These are phyloP conservation scores for Drosophila littoralis DNA, from an alignment of 1,140 invertebrate genomes.

Conservation along the genomic window DNA sequence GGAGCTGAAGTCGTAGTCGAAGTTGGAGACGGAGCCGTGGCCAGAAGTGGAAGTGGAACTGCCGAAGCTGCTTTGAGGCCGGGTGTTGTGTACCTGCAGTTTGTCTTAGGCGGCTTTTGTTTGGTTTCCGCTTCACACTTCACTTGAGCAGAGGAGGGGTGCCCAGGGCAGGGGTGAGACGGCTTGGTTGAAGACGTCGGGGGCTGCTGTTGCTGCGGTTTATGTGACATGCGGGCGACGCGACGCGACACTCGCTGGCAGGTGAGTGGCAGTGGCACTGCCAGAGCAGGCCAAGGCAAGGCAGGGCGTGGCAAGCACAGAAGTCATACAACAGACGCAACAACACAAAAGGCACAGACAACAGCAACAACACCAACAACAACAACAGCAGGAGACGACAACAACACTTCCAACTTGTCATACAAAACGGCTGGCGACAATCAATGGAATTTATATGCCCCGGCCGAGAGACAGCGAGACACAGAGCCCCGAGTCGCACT, in stretches of 20 bases:
- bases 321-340: constrained; percentile 75
- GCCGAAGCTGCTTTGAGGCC: constrained; percentile 7
- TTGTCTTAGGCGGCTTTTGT: constrained; percentile 80
- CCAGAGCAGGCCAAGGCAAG: constrained; percentile 20
- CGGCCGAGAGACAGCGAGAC: constrained; percentile 7
- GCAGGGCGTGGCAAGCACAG: constrained; percentile 63
- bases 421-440: constrained; percentile 77
- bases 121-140: constrained; percentile 82
- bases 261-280: constrained; percentile 71
- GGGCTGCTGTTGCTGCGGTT: constrained; percentile 59
- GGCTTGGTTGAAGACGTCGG: not conserved
- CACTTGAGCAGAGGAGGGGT: constrained; percentile 42
- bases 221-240: constrained; percentile 78
- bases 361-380: constrained; percentile 8
- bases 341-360: constrained; percentile 21
- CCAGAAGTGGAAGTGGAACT: constrained; percentile 19
- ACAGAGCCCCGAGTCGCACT: constrained; percentile 10
- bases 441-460: constrained; percentile 76
- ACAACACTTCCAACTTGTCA: constrained; percentile 72
- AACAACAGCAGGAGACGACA: not conserved
- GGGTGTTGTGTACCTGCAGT: constrained; percentile 62
- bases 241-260: constrained; percentile 60
- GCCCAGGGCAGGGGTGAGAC: not conserved
- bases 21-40: not conserved
- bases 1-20: not conserved